Percentiles rank a stretch among this genome's conserved stretches.
Evolutionary conservation across 2,888 invertebrate species (phyloP).

Genomic region (Sepiola atlantica): DNA sequence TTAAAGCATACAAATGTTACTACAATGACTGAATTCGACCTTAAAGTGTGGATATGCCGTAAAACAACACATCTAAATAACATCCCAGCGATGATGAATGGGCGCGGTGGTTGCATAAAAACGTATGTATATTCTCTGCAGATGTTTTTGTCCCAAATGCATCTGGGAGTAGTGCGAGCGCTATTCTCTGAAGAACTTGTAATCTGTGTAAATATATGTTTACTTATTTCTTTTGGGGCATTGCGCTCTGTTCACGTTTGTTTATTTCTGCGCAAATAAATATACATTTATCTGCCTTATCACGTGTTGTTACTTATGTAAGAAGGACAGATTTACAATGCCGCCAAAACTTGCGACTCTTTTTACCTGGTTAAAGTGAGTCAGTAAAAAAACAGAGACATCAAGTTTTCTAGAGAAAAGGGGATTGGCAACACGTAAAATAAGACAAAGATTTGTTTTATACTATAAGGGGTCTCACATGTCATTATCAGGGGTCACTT

Average conservation of each 20-base stretch:
- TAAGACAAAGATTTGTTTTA: too few relatives aligned
- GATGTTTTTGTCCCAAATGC: not conserved
- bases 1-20: too few relatives aligned
- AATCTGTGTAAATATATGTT: not conserved
- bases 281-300: not conserved
- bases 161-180: not conserved
- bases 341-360: not conserved
- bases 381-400: too few relatives aligned
- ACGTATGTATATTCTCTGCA: not conserved
- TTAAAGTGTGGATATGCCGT: too few relatives aligned
- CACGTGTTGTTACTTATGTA: not conserved
- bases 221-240: not conserved
- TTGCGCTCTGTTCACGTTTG: not conserved
- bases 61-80: too few relatives aligned
- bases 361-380: not conserved
- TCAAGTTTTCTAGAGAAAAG: too few relatives aligned
- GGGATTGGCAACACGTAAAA: too few relatives aligned
- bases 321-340: not conserved
- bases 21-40: too few relatives aligned
- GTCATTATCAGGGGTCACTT: too few relatives aligned
- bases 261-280: not conserved
- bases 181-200: not conserved
- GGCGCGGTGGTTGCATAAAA: not conserved
- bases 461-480: too few relatives aligned
- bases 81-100: too few relatives aligned